Evolutionary conservation across 2,113 vertebrate genomes (phyloP), one percentile per base, ranked within the genome.

Genomic region (Capreolus pygargus): DNA sequence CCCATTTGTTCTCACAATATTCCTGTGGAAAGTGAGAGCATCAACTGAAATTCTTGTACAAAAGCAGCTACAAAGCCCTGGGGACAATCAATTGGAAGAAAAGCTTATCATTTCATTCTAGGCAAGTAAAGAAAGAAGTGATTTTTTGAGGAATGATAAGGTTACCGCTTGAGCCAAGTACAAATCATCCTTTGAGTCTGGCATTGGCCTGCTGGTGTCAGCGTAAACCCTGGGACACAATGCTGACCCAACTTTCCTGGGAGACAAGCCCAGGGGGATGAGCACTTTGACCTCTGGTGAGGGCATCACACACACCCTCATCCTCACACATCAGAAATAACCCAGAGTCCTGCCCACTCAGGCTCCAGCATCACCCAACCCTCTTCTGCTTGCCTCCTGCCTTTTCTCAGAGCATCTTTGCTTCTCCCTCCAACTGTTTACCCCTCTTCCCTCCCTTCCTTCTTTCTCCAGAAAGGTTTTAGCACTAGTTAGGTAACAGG

Each of bases 271-370:
- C 47, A 91, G 6, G 19, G 57, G 52, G 25, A 14, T 6, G 6
- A 58, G 33, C 16, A 17, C 25, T 60, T 25, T 93, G 39, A 47
- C 28, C 55, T 47, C 52, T 28, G 25, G 14, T 45, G 27, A n/a
- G 58, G 23, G 45, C 43, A 87, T 61, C 25, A 43, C 13, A 45
- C 4, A 45, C 30, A 60, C 55, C 3, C 11, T 30, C 23, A 52
- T 57, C 25, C 11, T 45, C 30, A 45, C 4, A 17, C 19, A 3
- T 15, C 25, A 7, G 7, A 0, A 28, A 17, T 2, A 39, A 25
- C 7, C 1, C 17, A 4, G 54, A 16, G 33, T 52, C n/a, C 78
- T 45, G 28, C 15, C 28, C 64, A 60, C 30, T n/a, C 33, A 11
- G 30, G 28, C 43, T 52, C 15, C 12, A 83, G 6, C 54, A 7